Conservation (phyloP, 2,797 vertebrate genomes). For the Harpagifer antarcticus region DNA sequence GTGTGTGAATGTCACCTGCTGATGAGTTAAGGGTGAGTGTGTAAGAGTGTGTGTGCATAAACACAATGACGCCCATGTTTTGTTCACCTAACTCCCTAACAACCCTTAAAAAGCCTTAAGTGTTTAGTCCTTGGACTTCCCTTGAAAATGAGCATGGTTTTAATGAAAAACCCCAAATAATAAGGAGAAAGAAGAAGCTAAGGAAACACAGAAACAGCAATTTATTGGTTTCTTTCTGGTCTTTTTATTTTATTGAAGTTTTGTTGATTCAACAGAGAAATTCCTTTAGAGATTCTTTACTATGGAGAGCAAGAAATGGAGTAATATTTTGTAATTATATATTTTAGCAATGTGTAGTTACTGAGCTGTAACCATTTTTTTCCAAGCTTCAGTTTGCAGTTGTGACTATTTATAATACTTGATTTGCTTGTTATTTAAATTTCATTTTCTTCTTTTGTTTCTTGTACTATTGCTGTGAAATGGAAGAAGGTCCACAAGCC, state of each 20-base stretch:
- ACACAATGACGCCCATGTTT: slow-evolving; percentile 87
- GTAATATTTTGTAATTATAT: slow-evolving; percentile 91
- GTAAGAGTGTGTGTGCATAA: slow-evolving; percentile 45
- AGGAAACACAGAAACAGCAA: slow-evolving; percentile 84
- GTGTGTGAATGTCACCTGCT: slow-evolving; percentile 82
- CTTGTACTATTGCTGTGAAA: slow-evolving; percentile 87
- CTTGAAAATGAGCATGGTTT: slow-evolving; percentile 92
- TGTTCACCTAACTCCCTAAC: slow-evolving; percentile 88
- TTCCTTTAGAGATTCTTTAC: slow-evolving; percentile 88
- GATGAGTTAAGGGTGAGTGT: slow-evolving; percentile 47
- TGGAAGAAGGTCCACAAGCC: slow-evolving; percentile 81
- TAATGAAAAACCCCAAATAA: slow-evolving; percentile 85
- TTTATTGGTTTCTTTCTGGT: slow-evolving; percentile 59
- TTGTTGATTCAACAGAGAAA: slow-evolving; percentile 89
- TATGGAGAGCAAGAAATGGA: slow-evolving; percentile 85
- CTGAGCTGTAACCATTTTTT: slow-evolving; percentile 86
- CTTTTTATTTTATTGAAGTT: slow-evolving; percentile 81
- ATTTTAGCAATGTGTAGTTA: slow-evolving; percentile 92
- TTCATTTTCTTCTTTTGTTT: slow-evolving; percentile 72
- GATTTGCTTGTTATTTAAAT: slow-evolving; percentile 88
- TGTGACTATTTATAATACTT: slow-evolving; percentile 95
- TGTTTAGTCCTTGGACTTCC: slow-evolving; percentile 94
- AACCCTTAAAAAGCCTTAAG: slow-evolving; percentile 99
- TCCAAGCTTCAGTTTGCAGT: slow-evolving; percentile 89
- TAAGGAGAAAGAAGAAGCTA: slow-evolving; percentile 79